Base-by-base conservation (phyloP, 23 tunicate species). In the Halocynthia aurantium region DNA sequence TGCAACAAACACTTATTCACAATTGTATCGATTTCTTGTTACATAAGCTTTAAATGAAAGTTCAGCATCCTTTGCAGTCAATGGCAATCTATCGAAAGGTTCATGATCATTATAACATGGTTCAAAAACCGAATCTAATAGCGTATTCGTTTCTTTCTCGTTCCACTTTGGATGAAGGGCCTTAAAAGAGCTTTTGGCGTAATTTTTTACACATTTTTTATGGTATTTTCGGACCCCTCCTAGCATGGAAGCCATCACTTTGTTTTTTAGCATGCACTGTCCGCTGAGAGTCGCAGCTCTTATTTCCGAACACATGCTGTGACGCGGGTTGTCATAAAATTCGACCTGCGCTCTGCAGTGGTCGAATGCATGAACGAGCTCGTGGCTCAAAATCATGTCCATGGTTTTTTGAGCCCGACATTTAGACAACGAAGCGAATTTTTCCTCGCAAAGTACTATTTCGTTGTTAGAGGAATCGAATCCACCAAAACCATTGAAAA, bases 271-370 rank as follows among this genome's bases (percentile, higher is more conserved):
- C 84, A 83, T 86, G 55, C 98, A 92, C 57, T 92, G 77, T 22
- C 98, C 98, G 61, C 98, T 92, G 6, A 92, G 61, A 15, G 98
- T 77, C 21, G 98, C 92, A 52, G 98, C 98, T 51, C 98, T 57
- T 5, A 92, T 79, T 82, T 92, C 98, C 49, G 82, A 76, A 50
- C 98, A 92, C 98, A 92, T 92, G 67, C 76, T 6, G 69, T 92
- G 98, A 6, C 51, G 61, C 8, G 82, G 85, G 55, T 86, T 92
- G 66, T 83, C 62, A 52, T 84, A 66, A 65, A 91, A 81, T 73
- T 92, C 98, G 54, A 82, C 81, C 61, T 83, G 10, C 11, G 92
- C 98, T 31, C 98, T 76, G 67, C 98, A 92, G 70, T 86, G 85
- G 56, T 92, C 98, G 62, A 81, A 92, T 8, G 98, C 98, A 72